Evolutionary conservation across 2,797 vertebrate genomes (phyloP), one percentile per base, ranked within the genome.

Genomic region (Leontopithecus rosalia): DNA sequence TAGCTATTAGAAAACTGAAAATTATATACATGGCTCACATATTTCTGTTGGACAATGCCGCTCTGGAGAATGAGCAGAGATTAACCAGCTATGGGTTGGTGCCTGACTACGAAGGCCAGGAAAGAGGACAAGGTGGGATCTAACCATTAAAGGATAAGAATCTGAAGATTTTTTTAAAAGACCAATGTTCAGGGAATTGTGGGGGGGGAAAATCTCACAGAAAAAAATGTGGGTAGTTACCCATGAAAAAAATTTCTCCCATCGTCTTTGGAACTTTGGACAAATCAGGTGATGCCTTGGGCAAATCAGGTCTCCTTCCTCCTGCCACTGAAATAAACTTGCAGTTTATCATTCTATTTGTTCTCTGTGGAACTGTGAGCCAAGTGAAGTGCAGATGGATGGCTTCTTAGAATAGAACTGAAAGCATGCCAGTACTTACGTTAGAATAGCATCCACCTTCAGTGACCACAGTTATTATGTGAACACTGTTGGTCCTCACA

Each of bases 171-270:
- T 67, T 64, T 22, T 24, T 1, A 55, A 75, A 67, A 80, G 30
- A 93, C 39, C 24, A 26, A 17, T 88, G 83, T 96, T 89, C 80
- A 36, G 64, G 86, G 91, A 41, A 73, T 80, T 89, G 72, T 58
- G 33, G 81, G 15, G 61, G 61, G 33, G 4, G 7, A 8, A 67
- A 96, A 85, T 90, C 91, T 97, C 83, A 83, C 24, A 84, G 82
- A 15, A 48, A 83, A 85, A 48, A 61, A 90, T 41, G 1, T 22
- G 52, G 61, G 70, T 79, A 61, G 77, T 87, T 93, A 89, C n/a
- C 52, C 80, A 88, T 11, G 52, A 96, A 93, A 96, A 97, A 67
- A 90, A 95, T 89, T 43, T 95, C 36, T 86, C 81, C 43, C 30
- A 52, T n/a, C 43, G 77, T 80, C 80, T 96, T 41, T 13, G 22